A percentile compares a stretch with the other conserved stretches of the same genome.
Evolutionary conservation across 2,113 vertebrate species (phyloP).

Genomic region (Melanocharis versteri): DNA sequence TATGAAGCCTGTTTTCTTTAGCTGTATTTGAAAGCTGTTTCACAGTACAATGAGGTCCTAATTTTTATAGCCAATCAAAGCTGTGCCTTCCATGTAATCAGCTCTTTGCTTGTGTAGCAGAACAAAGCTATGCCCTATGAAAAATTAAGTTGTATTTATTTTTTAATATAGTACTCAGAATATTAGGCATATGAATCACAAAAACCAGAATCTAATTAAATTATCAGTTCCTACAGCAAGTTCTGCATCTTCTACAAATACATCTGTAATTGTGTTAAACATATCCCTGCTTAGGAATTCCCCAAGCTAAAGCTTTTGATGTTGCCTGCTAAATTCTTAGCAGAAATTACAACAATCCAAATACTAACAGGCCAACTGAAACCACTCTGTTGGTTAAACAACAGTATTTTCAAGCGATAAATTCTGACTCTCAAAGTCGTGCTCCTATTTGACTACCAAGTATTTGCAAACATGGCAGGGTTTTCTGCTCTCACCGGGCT

Average conservation of each 20-base stretch:
- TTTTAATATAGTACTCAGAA: constrained; percentile 27
- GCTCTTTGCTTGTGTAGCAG: background rate
- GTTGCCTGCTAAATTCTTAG: constrained; percentile 27
- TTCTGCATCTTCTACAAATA: constrained; percentile 46
- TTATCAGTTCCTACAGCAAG: constrained; percentile 36
- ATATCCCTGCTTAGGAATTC: constrained; percentile 21
- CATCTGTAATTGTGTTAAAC: constrained; percentile 46
- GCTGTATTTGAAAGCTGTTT: constrained; percentile 19
- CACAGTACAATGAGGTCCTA: constrained; percentile 10
- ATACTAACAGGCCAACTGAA: background rate
- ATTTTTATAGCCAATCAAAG: constrained; percentile 45
- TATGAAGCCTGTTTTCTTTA: background rate
- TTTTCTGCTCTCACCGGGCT: background rate
- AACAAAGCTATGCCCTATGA: constrained; percentile 33
- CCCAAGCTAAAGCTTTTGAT: constrained; percentile 35
- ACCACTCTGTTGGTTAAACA: background rate
- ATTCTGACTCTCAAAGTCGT: background rate
- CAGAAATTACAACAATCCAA: background rate
- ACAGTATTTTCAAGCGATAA: background rate
- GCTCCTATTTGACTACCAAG: background rate
- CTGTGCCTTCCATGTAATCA: constrained; percentile 17
- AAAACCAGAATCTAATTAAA: constrained; percentile 56
- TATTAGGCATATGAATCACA: constrained; percentile 45
- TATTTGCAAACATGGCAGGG: background rate
- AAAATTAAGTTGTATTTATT: constrained; percentile 51